Conservation (phyloP, 2,888 invertebrate species). For the Pollenia labialis region DNA sequence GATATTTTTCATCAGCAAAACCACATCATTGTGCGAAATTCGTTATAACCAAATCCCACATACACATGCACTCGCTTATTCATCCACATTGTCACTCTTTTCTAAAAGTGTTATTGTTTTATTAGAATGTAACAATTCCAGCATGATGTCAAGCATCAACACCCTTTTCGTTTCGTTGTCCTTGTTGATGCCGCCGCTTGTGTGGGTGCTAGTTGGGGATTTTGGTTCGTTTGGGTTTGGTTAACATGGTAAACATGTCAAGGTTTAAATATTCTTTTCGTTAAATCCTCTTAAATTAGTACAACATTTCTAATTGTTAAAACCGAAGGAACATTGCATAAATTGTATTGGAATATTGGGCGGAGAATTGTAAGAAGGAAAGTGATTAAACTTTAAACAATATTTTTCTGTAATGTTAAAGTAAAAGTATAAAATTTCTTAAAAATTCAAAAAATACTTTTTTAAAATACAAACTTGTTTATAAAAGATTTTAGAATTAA, state of each 20-base stretch:
- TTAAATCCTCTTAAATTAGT: conserved; percentile 66
- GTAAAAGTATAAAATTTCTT: no score
- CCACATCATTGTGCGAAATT: conserved; percentile 46
- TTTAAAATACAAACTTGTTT: no score
- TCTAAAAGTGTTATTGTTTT: conserved; percentile 59
- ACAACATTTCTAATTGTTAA: conserved; percentile 65
- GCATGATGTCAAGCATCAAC: conserved; percentile 73
- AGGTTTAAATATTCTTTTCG: conserved; percentile 69
- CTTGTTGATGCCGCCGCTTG: background rate
- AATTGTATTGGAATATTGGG: conserved; percentile 2
- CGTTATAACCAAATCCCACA: conserved; percentile 55
- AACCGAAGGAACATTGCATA: conserved; percentile 19
- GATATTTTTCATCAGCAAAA: conserved; percentile 54
- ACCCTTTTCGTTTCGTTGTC: conserved; percentile 62
- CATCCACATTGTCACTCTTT: conserved; percentile 32
- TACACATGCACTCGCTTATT: background rate
- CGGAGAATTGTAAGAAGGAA: background rate
- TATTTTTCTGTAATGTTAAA: background rate
- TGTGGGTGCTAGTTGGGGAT: background rate
- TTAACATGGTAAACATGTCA: conserved; percentile 73
- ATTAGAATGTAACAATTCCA: conserved; percentile 68
- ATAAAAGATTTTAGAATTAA: no score
- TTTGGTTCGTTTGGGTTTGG: conserved; percentile 52
- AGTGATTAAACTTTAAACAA: background rate
- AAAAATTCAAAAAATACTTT: no score